Evolutionary conservation across 1,140 invertebrate genomes (phyloP), one percentile per base, ranked within the genome.

Genomic region (Eulimnadia texana): DNA sequence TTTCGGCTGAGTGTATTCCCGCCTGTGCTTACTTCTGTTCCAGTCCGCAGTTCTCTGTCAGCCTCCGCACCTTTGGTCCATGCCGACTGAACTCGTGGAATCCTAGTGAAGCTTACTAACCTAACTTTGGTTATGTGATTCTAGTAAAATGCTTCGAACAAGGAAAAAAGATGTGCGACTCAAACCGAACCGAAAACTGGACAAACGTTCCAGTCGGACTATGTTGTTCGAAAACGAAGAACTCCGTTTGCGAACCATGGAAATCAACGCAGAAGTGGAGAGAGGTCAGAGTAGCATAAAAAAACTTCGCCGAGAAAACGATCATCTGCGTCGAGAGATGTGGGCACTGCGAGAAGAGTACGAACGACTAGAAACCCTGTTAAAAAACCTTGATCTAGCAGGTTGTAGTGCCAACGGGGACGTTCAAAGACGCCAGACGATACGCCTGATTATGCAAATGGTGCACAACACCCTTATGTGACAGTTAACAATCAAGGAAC

Each of bases 211-310:
- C 1, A 66, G 66, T 52, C 59, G 68, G 10, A 67, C 68, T 13
- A 70, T 70, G 69, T 86, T 69, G 3, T 69, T 64, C 76, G 89
- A 93, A 74, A 93, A 93, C 77, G 89, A 93, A 72, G 89, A 91
- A 70, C 78, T 93, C n/a, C 77, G 89, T 67, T 74, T 93, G 68
- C 82, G 88, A 64, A 92, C 88, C 23, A 90, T 93, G 69, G 87
- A 90, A 68, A 92, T 92, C 68, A 91, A 90, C 74, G 88, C 88
- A 16, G 89, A 92, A 76, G 86, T 93, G 25, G 89, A 93, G 74
- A 80, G 85, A 82, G 88, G 88, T 66, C 88, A 92, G 71, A 84
- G 81, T 66, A 88, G 91, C 69, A 88, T 91, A 60, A 90, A 90
- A 71, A 90, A 91, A 71, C 70, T 92, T 62, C 83, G 86, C 58